phyloP scores from a whole-genome alignment of 2,113 vertebrate genomes.

The Microtus montanus region DNA sequence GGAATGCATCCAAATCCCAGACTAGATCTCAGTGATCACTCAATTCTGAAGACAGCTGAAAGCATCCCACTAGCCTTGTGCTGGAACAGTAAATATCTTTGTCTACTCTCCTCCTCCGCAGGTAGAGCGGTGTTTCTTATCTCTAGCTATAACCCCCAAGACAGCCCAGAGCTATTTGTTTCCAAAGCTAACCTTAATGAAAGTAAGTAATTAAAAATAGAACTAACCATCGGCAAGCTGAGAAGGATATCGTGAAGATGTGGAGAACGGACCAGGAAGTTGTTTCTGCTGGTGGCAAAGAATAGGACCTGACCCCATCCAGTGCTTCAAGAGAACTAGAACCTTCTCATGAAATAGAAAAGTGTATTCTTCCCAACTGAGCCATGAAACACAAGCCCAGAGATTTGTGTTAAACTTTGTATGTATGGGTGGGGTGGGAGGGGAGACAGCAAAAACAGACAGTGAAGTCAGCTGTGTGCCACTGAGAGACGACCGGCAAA shows the following conservation, averaged over 20 bases:
- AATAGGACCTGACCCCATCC: neutral
- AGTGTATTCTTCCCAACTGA: neutral
- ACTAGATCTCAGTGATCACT: neutral
- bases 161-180: neutral
- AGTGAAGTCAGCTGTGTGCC: neutral
- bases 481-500: neutral
- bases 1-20: neutral
- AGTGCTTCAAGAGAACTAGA: neutral
- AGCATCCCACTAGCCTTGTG: neutral
- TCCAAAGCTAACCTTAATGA: neutral
- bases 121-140: neutral
- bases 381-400: neutral
- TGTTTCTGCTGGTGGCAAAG: neutral
- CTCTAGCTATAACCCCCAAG: neutral
- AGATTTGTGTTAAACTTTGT: neutral
- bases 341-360: neutral
- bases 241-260: neutral
- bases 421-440: neutral
- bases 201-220: conserved; percentile 8
- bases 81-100: neutral
- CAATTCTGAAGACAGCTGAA: neutral
- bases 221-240: neutral
- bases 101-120: neutral
- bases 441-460: neutral
- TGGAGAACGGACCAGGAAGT: neutral